A percentile compares a stretch with the other conserved stretches of the same genome.
These are phyloP conservation scores for Stomorhina lunata DNA, from an alignment of 2,888 invertebrate species.

Conservation along the genomic window DNA sequence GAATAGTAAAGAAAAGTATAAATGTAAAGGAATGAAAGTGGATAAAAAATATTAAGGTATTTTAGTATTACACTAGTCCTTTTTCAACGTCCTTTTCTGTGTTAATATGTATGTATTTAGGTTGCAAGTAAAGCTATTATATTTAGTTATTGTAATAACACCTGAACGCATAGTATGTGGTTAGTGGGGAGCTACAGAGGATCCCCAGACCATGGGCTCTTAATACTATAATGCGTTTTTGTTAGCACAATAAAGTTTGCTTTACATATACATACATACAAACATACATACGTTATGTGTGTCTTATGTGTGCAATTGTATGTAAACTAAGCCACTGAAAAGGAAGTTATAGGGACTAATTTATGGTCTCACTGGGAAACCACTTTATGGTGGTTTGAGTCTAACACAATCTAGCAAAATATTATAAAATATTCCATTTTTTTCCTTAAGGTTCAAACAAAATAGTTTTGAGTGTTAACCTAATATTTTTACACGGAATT, in stretches of 20 bases:
- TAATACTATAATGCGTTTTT: constrained; percentile 56
- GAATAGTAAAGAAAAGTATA: not conserved
- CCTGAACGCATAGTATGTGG: constrained; percentile 16
- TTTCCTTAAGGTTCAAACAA: not conserved
- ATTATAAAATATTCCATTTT: constrained; percentile 17
- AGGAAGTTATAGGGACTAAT: constrained; percentile 76
- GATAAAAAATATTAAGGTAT: too few species aligned
- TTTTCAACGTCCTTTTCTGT: too few species aligned
- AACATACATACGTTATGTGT: not conserved
- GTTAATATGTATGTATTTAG: constrained; percentile 24
- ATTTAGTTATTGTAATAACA: constrained; percentile 12
- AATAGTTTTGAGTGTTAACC: constrained; percentile 48
- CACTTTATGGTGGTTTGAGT: constrained; percentile 24
- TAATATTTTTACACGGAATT: constrained; percentile 37
- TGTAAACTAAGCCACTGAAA: constrained; percentile 47
- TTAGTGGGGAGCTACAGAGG: constrained; percentile 19
- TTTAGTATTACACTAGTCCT: not conserved
- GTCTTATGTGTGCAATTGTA: constrained; percentile 18
- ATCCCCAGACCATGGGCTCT: constrained; percentile 17
- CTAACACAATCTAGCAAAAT: constrained; percentile 4
- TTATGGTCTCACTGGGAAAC: constrained; percentile 73
- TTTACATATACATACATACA: not conserved
- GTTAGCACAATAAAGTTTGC: constrained; percentile 46
- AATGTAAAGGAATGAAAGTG: constrained; percentile 41
- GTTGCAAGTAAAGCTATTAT: constrained; percentile 32